Evolutionary conservation across 2,113 vertebrate species (phyloP).

Genomic region (Stomatorhinus ivindoensis): DNA sequence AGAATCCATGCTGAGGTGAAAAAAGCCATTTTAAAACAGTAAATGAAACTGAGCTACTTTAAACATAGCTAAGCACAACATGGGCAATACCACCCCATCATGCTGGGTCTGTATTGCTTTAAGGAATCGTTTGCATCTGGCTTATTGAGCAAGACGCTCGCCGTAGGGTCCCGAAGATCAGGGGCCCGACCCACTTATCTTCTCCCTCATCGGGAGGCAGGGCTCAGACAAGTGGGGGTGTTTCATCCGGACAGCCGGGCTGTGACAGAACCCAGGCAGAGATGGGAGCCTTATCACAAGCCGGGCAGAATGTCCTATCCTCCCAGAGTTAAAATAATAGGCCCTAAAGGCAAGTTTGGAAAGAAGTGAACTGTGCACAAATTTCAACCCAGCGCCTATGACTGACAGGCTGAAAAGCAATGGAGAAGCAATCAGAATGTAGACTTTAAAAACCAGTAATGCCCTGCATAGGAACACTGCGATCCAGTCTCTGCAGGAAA

Average conservation of each 20-base stretch:
- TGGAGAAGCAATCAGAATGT: slow-evolving; percentile 16
- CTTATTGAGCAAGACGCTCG: slow-evolving; percentile 47
- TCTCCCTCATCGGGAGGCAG: slow-evolving; percentile 34
- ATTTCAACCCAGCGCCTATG: background rate
- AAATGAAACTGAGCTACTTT: slow-evolving; percentile 37
- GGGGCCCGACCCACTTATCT: slow-evolving; percentile 48
- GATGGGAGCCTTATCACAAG: slow-evolving; percentile 17
- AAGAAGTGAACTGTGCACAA: slow-evolving; percentile 36
- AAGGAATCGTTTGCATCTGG: slow-evolving; percentile 56
- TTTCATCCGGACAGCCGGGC: slow-evolving; percentile 24
- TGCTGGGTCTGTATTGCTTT: slow-evolving; percentile 44
- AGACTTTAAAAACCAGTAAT: background rate
- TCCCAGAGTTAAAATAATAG: slow-evolving; percentile 32
- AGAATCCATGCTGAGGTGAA: slow-evolving; percentile 34
- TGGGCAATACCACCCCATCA: slow-evolving; percentile 22
- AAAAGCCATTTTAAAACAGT: slow-evolving; percentile 46
- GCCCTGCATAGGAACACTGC: background rate
- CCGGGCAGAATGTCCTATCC: slow-evolving; percentile 7
- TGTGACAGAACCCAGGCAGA: slow-evolving; percentile 3
- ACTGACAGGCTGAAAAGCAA: background rate
- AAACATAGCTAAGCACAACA: slow-evolving; percentile 49
- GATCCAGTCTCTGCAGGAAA: background rate
- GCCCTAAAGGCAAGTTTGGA: slow-evolving; percentile 25
- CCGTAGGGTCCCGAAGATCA: slow-evolving; percentile 35
- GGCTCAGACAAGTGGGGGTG: slow-evolving; percentile 31